Evolutionary conservation across 2,888 invertebrate species (phyloP).

Genomic region (Diarsia rubi): DNA sequence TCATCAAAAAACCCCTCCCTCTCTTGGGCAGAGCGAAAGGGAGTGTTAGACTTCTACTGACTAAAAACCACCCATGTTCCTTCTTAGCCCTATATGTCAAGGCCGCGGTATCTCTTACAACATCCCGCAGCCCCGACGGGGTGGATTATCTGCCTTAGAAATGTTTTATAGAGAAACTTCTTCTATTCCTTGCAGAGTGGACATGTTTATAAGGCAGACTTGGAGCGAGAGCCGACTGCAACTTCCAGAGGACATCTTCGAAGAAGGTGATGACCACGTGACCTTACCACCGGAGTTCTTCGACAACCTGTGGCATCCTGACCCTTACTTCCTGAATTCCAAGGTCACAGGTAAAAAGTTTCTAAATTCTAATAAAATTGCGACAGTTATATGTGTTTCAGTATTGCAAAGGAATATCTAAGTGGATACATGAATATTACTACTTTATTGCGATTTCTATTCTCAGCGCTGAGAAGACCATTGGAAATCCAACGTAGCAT

Average conservation of each 20-base stretch:
- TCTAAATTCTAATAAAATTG: not conserved
- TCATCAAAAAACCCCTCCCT: too few species aligned
- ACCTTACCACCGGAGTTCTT: conserved; percentile 95
- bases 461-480: not conserved
- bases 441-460: not conserved
- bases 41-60: too few species aligned
- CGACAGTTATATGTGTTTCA: not conserved
- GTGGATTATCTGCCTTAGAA: not conserved
- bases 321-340: conserved; percentile 96
- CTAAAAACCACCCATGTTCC: too few species aligned
- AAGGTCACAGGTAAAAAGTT: conserved; percentile 93
- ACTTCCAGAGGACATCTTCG: conserved; percentile 94
- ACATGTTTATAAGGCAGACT: conserved; percentile 95
- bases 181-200: conserved; percentile 91
- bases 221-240: conserved; percentile 95
- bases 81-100: too few species aligned
- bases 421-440: not conserved
- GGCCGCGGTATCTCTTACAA: too few species aligned
- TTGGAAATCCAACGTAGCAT: not conserved
- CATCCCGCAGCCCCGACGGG: too few species aligned
- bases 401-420: not conserved
- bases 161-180: not conserved
- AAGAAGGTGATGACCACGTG: conserved; percentile 95
- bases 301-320: conserved; percentile 96
- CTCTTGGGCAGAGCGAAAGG: too few species aligned